phyloP scores from a whole-genome alignment of 2,888 invertebrate species.

The Drosophila sordidapex region DNA sequence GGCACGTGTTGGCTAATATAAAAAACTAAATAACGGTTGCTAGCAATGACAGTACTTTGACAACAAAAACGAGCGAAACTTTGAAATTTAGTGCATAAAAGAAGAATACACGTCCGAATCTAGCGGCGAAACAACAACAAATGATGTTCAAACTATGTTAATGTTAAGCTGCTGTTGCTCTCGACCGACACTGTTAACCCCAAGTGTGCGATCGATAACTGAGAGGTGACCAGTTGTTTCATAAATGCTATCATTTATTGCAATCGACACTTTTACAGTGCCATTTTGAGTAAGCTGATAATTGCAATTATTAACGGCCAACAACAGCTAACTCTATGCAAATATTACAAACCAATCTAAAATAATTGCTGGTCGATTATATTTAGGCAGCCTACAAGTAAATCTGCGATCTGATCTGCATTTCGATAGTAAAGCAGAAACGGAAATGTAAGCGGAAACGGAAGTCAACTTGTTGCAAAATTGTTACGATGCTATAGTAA shows the following conservation, averaged over 20 bases:
- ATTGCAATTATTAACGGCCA: conserved; percentile 9
- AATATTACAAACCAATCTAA: background rate
- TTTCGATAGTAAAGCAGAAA: conserved; percentile 1
- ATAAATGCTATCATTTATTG: background rate
- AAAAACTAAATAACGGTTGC: conserved; percentile 47
- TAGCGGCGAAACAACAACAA: conserved; percentile 54
- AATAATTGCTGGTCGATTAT: background rate
- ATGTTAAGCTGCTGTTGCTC: conserved; percentile 48
- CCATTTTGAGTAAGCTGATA: conserved; percentile 14
- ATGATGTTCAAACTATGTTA: conserved; percentile 37
- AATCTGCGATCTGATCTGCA: background rate
- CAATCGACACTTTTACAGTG: conserved; percentile 21
- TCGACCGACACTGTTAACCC: conserved; percentile 43
- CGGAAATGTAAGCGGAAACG: conserved; percentile 8
- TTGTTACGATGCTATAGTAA: background rate
- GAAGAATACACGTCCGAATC: conserved; percentile 40
- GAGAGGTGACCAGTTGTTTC: conserved; percentile 36
- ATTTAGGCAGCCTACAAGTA: background rate
- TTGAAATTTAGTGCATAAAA: conserved; percentile 22
- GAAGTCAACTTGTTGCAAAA: conserved; percentile 3
- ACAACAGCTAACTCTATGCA: too few relatives aligned
- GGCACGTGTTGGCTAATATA: conserved; percentile 13
- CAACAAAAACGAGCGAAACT: conserved; percentile 32
- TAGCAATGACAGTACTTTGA: conserved; percentile 19
- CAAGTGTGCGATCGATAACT: conserved; percentile 35